A percentile compares a stretch with the other conserved stretches of the same genome.
phyloP scores from a whole-genome alignment of 2,888 invertebrate genomes.

The Melinopterus prodromus region DNA sequence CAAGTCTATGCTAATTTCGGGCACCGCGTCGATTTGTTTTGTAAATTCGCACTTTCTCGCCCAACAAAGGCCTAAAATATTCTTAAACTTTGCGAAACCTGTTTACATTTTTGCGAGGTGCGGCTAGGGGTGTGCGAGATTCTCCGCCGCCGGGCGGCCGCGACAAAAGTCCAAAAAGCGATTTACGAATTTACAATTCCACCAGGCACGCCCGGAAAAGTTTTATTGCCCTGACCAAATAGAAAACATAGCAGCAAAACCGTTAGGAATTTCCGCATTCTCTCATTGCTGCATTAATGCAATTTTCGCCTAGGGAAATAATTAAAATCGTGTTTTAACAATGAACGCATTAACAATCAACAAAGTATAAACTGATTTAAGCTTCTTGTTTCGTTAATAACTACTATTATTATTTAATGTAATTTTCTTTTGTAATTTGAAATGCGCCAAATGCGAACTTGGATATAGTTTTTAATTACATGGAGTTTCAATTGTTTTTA shows the following conservation, averaged over 20 bases:
- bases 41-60: constrained; percentile 32
- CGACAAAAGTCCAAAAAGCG: constrained; percentile 24
- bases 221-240: neutral
- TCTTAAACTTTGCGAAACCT: constrained; percentile 33
- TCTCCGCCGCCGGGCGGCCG: neutral
- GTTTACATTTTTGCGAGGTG: constrained; percentile 32
- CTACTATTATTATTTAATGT: too few relatives aligned
- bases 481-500: too few relatives aligned
- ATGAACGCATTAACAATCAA: neutral
- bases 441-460: too few relatives aligned
- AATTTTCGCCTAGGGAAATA: neutral
- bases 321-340: neutral
- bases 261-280: neutral
- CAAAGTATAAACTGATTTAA: neutral
- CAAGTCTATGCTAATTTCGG: constrained; percentile 30
- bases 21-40: constrained; percentile 23
- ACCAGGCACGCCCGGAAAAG: neutral
- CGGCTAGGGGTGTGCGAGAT: neutral
- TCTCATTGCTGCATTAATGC: neutral
- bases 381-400: too few relatives aligned
- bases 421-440: too few relatives aligned
- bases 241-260: neutral
- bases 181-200: constrained; percentile 30
- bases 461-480: too few relatives aligned
- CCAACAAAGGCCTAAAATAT: constrained; percentile 35